A percentile compares a stretch with the other conserved stretches of the same genome.
phyloP scores from a whole-genome alignment of 2,797 vertebrate species.

The Passerculus sandwichensis region DNA sequence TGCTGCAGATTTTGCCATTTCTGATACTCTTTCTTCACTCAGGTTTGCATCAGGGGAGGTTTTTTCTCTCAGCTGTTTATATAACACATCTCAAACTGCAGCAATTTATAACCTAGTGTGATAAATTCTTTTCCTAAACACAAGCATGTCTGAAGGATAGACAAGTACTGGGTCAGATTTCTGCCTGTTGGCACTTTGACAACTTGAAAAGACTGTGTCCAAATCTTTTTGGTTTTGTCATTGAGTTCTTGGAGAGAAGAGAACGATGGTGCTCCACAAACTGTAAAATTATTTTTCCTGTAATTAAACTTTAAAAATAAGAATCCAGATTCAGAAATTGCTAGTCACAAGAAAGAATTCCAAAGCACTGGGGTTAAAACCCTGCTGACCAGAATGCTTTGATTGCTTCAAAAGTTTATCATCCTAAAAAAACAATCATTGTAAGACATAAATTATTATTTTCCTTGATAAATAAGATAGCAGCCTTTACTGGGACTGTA shows the following conservation, averaged over 20 bases:
- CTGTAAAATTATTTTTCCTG: conserved; percentile 16
- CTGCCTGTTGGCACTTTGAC: not conserved
- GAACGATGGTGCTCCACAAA: not conserved
- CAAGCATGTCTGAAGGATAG: not conserved
- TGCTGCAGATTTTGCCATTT: not conserved
- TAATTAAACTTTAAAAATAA: conserved; percentile 18
- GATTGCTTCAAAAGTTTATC: not conserved
- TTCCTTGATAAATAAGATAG: not conserved
- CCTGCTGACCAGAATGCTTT: not conserved
- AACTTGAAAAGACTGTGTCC: not conserved
- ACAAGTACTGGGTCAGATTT: not conserved
- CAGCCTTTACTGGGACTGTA: not conserved
- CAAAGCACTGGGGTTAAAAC: not conserved
- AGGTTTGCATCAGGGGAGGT: not conserved
- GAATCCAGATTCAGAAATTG: not conserved
- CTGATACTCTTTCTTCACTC: not conserved
- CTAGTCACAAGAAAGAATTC: not conserved
- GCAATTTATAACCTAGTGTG: not conserved
- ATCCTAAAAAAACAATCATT: not conserved
- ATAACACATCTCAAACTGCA: not conserved
- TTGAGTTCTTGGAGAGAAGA: not conserved
- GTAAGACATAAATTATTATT: not conserved
- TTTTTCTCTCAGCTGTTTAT: not conserved
- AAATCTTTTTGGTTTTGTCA: not conserved
- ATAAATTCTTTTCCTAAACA: not conserved